Evolutionary conservation across 2,888 invertebrate species (phyloP), one percentile per base, ranked within the genome.

Genomic region (Rutpela maculata): DNA sequence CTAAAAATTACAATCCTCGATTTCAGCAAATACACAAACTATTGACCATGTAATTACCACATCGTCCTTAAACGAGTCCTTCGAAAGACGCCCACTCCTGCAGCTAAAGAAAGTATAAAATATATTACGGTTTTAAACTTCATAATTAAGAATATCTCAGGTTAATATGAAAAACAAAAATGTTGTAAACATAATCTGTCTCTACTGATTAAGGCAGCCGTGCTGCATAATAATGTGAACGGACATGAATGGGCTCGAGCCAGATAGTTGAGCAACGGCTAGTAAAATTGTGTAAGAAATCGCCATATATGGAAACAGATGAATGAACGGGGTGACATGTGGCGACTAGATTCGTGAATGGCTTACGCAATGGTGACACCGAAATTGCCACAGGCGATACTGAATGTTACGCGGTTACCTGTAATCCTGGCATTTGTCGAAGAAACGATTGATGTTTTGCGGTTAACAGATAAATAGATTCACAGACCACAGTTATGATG

Each of bases 251-350:
- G 78, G 70, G 43, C 15, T 43, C 18, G 65, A 38, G 17, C 17
- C 62, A 31, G 35, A 65, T 18, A 43, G 70, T 60, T 70, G 60
- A 31, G 60, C 70, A 70, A 70, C 70, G 75, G 79, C 78, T 84
- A 84, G 85, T 86, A 85, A 85, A 87, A 86, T 87, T 87, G 87
- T 85, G 87, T 85, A 87, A 87, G 86, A 86, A 83, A 80, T 80
- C 79, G 79, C 87, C 86, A 81, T 86, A 85, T 87, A 87, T 84
- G 86, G 87, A 77, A 79, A 83, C 82, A 83, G 84, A 86, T 87
- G 86, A 87, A 87, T 87, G 87, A 86, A 86, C 81, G 82, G 85
- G 85, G 85, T 85, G 85, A 85, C 85, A 84, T 71, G 76, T 74
- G 76, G 76, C 71, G 74, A 71, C 76, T 78, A 85, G 84, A 84